Conservation (phyloP, 1,140 invertebrate species). For the Galleria mellonella region DNA sequence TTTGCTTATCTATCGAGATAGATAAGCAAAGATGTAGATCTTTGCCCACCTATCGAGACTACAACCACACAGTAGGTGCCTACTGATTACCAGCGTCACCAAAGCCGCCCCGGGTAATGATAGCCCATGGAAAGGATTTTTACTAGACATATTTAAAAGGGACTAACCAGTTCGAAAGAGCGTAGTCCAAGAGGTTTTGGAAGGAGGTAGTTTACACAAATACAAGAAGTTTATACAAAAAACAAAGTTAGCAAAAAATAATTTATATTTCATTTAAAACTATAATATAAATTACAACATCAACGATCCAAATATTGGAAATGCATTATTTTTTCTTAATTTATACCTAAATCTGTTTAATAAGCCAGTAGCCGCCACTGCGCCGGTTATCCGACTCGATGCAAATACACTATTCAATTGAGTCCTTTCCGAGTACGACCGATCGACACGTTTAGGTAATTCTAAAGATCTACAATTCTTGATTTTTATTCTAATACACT, state of each 20-base stretch:
- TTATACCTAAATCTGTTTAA: slow-evolving; percentile 57
- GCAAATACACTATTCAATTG: slow-evolving; percentile 13
- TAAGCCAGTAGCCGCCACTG: slow-evolving; percentile 36
- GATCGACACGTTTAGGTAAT: slow-evolving; percentile 4
- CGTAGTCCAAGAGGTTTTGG: too few species aligned
- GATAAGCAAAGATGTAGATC: too few species aligned
- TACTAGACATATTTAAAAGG: too few species aligned
- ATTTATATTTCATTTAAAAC: slow-evolving; percentile 31
- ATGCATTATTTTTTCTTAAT: slow-evolving; percentile 30
- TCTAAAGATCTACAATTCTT: slow-evolving; percentile 43
- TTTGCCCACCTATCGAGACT: too few species aligned
- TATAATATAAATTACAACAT: slow-evolving; percentile 28
- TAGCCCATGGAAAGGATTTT: too few species aligned
- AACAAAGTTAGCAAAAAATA: slow-evolving; percentile 21
- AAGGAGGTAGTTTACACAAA: too few species aligned
- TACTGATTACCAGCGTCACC: too few species aligned
- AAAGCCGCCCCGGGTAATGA: too few species aligned
- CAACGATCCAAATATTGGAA: slow-evolving; percentile 59
- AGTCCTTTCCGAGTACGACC: not conserved
- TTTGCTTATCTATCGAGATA: too few species aligned
- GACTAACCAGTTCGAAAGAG: too few species aligned
- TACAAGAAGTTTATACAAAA: too few species aligned
- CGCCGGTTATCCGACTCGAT: slow-evolving; percentile 9
- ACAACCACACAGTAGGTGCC: too few species aligned
- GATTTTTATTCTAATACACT: slow-evolving; percentile 38